A percentile compares a stretch with the other conserved stretches of the same genome.
phyloP scores from a whole-genome alignment of 2,797 vertebrate genomes.

The Myripristis jacobus region DNA sequence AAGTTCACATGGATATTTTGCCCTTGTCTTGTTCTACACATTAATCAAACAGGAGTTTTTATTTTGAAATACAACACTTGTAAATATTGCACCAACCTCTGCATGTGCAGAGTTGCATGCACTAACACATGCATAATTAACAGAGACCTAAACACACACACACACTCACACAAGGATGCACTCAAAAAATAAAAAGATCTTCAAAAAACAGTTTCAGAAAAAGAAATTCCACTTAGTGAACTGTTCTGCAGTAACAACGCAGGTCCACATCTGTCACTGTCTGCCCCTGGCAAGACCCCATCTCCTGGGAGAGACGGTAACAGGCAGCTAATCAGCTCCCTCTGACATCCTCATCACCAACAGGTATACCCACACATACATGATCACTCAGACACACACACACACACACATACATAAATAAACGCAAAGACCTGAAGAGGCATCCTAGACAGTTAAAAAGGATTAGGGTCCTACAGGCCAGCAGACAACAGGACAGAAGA shows the following conservation, averaged over 20 bases:
- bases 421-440: slow-evolving; percentile 58
- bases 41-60: background rate
- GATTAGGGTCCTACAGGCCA: slow-evolving; percentile 72
- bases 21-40: slow-evolving; percentile 30
- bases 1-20: slow-evolving; percentile 65
- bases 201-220: background rate
- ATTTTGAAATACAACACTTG: slow-evolving; percentile 9
- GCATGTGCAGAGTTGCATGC: background rate
- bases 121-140: slow-evolving; percentile 1
- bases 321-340: slow-evolving; percentile 79
- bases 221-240: slow-evolving; percentile 21
- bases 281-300: slow-evolving; percentile 64
- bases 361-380: slow-evolving; percentile 43
- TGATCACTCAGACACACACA: slow-evolving; percentile 25
- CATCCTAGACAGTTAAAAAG: slow-evolving; percentile 73
- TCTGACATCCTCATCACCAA: slow-evolving; percentile 79
- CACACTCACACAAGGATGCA: too few relatives aligned
- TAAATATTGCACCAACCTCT: slow-evolving; percentile 3
- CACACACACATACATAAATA: slow-evolving; percentile 18
- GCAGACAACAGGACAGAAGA: slow-evolving; percentile 67
- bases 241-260: slow-evolving; percentile 56
- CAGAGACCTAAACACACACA: background rate
- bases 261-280: slow-evolving; percentile 66
- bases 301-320: slow-evolving; percentile 75
- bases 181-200: slow-evolving; percentile 4